Base-by-base conservation (phyloP, 2,113 vertebrate genomes). In the Pelodiscus sinensis region DNA sequence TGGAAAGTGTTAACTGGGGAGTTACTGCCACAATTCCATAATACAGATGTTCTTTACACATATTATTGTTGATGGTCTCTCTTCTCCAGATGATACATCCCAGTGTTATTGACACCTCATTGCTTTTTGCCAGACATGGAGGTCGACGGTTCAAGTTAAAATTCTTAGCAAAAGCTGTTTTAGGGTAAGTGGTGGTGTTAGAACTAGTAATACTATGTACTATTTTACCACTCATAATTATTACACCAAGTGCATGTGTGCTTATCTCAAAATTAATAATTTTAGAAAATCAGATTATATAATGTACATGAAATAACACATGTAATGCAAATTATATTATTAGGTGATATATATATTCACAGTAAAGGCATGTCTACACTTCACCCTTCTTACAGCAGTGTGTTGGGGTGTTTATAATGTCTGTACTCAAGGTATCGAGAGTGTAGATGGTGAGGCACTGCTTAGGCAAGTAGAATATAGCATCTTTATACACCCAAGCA, bases 41-140 rank as follows among this genome's bases (percentile, higher is more conserved):
- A 38, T 55, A 79, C 24, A 87, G 73, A 55, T 88, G 29, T n/a
- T 94, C 78, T 77, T 89, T 77, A 84, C 73, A 79, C 82, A 85
- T 81, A 82, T 38, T 71, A 91, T 55, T 86, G 38, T 44, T 86
- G 86, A 44, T 94, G 9, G 87, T 95, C 88, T 96, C 82, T 89
- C 60, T 95, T 68, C 51, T 97, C 55, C 96, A 99, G 99, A 97
- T 99, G 97, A 98, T 99, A 94, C 98, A 99, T 94, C 98, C 93
- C 52, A 98, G 98, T 68, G 97, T 99, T 19, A 99, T 99, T 84
- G 99, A 99, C 95, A 99, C 99, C 19, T 98, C 99, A 2, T 90
- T 99, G 95, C 98, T 99, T 84, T 99, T 98, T 97, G 96, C 96
- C 85, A 97, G 95, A 94, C 96, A 97, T 11, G 98, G 95, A 71